Conservation (phyloP, 30 jellyfish, hydroid and myxozoan species). For the Hydractinia echinata region DNA sequence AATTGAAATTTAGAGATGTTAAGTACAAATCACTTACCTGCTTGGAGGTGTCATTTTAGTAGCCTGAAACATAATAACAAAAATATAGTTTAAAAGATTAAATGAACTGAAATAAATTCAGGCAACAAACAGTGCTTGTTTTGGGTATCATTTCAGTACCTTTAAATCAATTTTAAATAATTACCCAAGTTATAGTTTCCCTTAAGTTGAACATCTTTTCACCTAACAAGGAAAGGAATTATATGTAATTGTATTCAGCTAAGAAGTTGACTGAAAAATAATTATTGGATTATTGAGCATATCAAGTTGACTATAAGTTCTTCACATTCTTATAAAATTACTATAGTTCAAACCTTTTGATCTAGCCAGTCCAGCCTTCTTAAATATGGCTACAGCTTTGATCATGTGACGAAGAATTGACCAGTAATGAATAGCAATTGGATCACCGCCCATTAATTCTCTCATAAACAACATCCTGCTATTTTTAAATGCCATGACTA, state of each 20-base stretch:
- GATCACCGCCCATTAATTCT: constrained; percentile 87
- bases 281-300: neutral
- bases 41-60: neutral
- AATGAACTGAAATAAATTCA: neutral
- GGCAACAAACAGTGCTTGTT: too few relatives aligned
- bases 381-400: constrained; percentile 64
- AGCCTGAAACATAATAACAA: neutral
- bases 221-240: constrained; percentile 23
- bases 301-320: too few relatives aligned
- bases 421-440: constrained; percentile 79
- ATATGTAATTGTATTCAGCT: neutral
- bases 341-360: constrained; percentile 45
- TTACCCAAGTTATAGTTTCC: constrained; percentile 53
- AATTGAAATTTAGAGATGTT: neutral
- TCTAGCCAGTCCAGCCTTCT: constrained; percentile 70
- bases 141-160: too few relatives aligned
- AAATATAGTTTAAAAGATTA: neutral
- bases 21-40: neutral
- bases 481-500: constrained; percentile 58
- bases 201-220: constrained; percentile 25
- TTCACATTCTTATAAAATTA: too few relatives aligned
- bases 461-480: constrained; percentile 89
- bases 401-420: constrained; percentile 70
- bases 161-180: neutral
- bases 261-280: neutral